Base-by-base conservation (phyloP, 2,888 invertebrate genomes). In the Eilema griseolum region DNA sequence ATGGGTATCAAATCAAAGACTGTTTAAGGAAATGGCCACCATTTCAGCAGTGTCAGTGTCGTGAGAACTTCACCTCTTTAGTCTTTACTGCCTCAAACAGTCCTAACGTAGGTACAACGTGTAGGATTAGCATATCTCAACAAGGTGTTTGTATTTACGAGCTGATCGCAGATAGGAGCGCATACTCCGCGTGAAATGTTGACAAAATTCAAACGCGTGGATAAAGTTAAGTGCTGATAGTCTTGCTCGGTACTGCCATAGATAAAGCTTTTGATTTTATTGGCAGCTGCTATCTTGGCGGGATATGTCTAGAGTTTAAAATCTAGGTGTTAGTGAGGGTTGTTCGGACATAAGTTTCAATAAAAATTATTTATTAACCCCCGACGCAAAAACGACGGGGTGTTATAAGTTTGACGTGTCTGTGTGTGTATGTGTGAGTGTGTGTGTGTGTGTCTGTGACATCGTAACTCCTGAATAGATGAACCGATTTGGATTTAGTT, bases 121-220 rank as follows among this genome's bases (percentile, higher is more conserved):
- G 57, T 59, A 24, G 14, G 14, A 26, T 59, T 59, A 24, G 26
- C 57, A 59, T 59, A 59, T 59, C 57, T 59, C 57, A 26, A 59
- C 57, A 59, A 26, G 57, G 24, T 59, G 12, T 26, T 23, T 59
- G 24, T 23, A 20, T 63, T 41, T 41, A 37, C 33, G 33, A 41
- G 24, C 37, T 24, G 41, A 63, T 33, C n/a, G 63, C 33, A 16
- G 37, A 24, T 33, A 61, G 52, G 65, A 61, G 65, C 24, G 65
- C 24, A 26, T 23, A 52, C 52, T 52, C n/a, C 57, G 57, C 57
- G 57, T 59, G 57, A 14, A 59, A 7, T 59, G 26, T 16, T 59
- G 57, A 52, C 57, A 59, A 26, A 26, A 24, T 3, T 26, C 26
- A 24, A 59, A 59, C 12, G 3, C 3, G 14, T 16, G 24, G 26